Base-by-base conservation (phyloP, 2,113 vertebrate species). In the Corythornis cristatus region DNA sequence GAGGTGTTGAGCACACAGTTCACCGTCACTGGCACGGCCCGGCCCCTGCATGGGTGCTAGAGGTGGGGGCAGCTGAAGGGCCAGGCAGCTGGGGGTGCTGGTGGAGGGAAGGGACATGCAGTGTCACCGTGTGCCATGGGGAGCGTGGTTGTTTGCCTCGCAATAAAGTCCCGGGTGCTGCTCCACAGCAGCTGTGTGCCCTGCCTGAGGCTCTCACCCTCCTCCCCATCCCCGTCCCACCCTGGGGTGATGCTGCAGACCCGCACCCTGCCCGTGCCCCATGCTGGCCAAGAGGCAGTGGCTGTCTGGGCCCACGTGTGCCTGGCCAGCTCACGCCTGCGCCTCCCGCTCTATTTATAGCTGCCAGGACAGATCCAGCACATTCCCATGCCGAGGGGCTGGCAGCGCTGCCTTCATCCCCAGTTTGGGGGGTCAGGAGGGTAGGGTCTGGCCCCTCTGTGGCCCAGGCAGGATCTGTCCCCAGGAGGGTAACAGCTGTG, bases 101-200 rank as follows among this genome's bases (percentile, higher is more conserved):
- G 58, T 8, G 11, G 25, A 31, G 80, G 51, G 42, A 33, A 31
- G 29, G 29, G 46, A 8, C 1, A 6, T 0, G 0, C 1, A 5
- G 18, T 3, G 1, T 19, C 17, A 4, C 5, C 0, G 0, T 12
- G 79, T 71, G 50, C 62, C 0, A 0, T 0, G 6, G 67, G 58
- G 45, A 65, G 43, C 2, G 2, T 1, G 5, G 29, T 19, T 50
- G 28, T 71, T 62, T 31, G 35, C 45, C 40, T 57, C 3, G 33
- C 73, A 95, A 89, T 95, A 94, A 95, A 95, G 60, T 6, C 42
- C 46, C 2, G n/a, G 54, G 35, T 45, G 70, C 50, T 81, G 71
- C 88, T 93, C 60, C 6, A 0, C 1, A 7, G 43, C 2, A 16
- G 72, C 53, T 48, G 21, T 35, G 35, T 51, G 15, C 16, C 20